Percentiles rank a stretch among this genome's conserved stretches.
phyloP scores from a whole-genome alignment of 1,140 invertebrate species.

The Mesaphorura yosii region DNA sequence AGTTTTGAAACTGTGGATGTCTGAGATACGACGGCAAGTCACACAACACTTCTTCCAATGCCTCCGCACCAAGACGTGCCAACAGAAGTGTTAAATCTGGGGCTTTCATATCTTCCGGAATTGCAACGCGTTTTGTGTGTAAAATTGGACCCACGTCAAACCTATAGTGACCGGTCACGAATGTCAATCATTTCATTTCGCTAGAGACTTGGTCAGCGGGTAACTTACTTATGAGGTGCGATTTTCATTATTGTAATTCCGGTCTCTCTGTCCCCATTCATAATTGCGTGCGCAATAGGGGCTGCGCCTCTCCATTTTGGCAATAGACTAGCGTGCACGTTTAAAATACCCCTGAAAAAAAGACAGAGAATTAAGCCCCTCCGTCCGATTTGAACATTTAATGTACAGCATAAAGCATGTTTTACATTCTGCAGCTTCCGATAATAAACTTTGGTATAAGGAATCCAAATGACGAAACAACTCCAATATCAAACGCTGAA shows the following conservation, averaged over 20 bases:
- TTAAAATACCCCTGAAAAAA: conserved; percentile 68
- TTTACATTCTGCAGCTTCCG: conserved; percentile 28
- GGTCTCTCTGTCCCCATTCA: conserved; percentile 66
- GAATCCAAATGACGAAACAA: conserved; percentile 33
- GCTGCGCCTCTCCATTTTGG: conserved; percentile 86
- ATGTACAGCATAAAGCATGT: background rate
- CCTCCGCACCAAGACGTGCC: conserved; percentile 53
- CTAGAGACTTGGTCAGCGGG: conserved; percentile 19
- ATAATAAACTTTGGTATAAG: conserved; percentile 32
- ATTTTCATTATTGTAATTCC: conserved; percentile 85
- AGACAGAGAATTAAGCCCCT: conserved; percentile 16
- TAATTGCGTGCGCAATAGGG: conserved; percentile 69
- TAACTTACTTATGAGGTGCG: conserved; percentile 54
- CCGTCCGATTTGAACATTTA: background rate
- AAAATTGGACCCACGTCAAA: conserved; percentile 82
- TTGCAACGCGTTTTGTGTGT: conserved; percentile 47
- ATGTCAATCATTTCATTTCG: background rate
- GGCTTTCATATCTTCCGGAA: conserved; percentile 50
- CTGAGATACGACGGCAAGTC: conserved; percentile 47
- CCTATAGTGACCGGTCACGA: conserved; percentile 33
- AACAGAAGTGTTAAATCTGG: conserved; percentile 53
- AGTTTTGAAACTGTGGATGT: conserved; percentile 47
- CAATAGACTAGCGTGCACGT: conserved; percentile 81
- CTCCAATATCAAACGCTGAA: conserved; percentile 31
- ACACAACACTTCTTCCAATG: conserved; percentile 51